A percentile compares a stretch with the other conserved stretches of the same genome.
Conservation (phyloP, 2,113 vertebrate species). For the Rhipidura dahli region DNA sequence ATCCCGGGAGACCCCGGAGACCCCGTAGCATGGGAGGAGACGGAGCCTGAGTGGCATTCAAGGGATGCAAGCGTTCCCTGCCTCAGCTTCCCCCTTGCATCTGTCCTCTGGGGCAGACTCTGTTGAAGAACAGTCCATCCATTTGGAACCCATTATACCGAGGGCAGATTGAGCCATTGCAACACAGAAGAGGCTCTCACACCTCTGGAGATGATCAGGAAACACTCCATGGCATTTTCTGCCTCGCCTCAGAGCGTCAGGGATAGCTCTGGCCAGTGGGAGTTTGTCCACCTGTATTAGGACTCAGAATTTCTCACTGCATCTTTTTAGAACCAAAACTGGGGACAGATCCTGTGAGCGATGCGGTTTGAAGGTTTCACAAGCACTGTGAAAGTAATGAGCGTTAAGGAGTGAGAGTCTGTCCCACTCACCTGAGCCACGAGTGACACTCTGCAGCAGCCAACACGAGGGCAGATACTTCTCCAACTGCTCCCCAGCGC, state of each 20-base stretch:
- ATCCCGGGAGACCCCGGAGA: too few species aligned
- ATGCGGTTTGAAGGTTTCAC: background rate
- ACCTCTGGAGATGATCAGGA: background rate
- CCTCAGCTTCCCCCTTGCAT: too few species aligned
- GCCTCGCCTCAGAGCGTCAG: background rate
- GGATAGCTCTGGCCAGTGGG: background rate
- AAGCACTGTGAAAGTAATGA: background rate
- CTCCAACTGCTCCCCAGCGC: background rate
- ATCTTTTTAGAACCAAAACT: background rate
- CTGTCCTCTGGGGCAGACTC: too few species aligned
- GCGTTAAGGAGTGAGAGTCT: background rate
- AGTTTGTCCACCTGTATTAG: background rate
- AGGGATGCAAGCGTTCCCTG: too few species aligned
- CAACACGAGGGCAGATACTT: background rate
- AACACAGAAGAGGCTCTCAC: background rate
- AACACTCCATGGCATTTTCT: background rate
- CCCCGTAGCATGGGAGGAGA: too few species aligned
- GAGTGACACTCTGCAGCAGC: background rate
- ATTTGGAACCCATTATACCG: too few species aligned
- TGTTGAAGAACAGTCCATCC: too few species aligned
- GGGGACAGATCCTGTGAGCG: background rate
- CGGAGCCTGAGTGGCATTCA: too few species aligned
- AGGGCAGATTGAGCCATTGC: too few species aligned
- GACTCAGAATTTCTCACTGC: background rate
- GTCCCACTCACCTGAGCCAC: rapidly evolving